Conservation (phyloP, 2,113 vertebrate genomes). For the Pterophyllum scalare region DNA sequence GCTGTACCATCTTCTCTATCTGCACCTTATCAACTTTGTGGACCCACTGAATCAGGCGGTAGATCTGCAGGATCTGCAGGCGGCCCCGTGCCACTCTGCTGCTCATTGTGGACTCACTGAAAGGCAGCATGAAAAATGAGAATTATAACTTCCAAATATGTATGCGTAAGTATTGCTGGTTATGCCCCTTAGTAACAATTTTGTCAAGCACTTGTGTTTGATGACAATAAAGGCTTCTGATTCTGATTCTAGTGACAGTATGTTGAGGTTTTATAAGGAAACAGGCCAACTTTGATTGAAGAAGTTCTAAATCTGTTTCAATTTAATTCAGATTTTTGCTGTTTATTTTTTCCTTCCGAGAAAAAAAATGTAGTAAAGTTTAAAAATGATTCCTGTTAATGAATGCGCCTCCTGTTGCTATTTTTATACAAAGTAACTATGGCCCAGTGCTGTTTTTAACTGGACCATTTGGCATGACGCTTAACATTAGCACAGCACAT, state of each 20-base stretch:
- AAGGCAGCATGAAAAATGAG: neutral
- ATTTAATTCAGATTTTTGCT: neutral
- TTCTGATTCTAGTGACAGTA: too few relatives aligned
- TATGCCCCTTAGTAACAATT: too few relatives aligned
- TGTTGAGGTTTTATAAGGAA: too few relatives aligned
- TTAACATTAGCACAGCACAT: neutral
- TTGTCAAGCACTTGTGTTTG: too few relatives aligned
- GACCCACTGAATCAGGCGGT: conserved; percentile 89
- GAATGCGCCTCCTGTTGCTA: neutral
- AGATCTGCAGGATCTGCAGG: conserved; percentile 88
- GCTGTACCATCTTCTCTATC: conserved; percentile 84
- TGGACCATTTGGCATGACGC: too few relatives aligned
- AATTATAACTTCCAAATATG: neutral
- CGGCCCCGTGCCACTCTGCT: conserved; percentile 73
- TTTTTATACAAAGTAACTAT: neutral
- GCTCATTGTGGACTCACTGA: conserved; percentile 37
- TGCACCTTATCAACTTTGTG: conserved; percentile 81
- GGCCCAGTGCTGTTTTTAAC: neutral
- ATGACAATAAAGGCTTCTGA: too few relatives aligned
- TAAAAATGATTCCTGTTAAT: neutral
- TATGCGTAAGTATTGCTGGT: neutral
- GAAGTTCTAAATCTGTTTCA: neutral
- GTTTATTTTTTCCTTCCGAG: neutral
- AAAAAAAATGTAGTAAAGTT: neutral
- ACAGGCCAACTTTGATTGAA: too few relatives aligned